These are phyloP conservation scores for Laothoe populi DNA, from an alignment of 2,888 invertebrate species.

Conservation along the genomic window DNA sequence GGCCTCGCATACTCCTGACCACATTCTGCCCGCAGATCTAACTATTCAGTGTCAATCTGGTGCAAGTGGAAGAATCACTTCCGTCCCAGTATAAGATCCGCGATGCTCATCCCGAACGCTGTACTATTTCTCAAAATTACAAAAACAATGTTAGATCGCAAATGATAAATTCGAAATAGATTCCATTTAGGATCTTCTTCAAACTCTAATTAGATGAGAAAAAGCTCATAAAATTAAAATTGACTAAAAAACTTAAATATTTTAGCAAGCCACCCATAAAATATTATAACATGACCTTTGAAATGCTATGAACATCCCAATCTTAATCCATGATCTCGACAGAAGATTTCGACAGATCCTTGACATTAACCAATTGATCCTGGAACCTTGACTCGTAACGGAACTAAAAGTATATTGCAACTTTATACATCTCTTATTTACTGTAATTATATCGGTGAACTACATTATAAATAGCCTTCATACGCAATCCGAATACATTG, in stretches of 20 bases:
- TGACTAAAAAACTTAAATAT: too few species aligned
- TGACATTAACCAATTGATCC: constrained; percentile 20
- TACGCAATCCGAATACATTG: neutral
- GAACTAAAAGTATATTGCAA: constrained; percentile 17
- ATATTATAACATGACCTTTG: neutral
- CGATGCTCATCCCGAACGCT: too few species aligned
- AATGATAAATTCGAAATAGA: too few species aligned
- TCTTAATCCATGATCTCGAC: neutral
- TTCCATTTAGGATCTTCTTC: too few species aligned
- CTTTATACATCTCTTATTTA: constrained; percentile 7
- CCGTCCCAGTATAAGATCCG: too few species aligned
- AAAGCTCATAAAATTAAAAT: too few species aligned
- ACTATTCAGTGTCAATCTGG: neutral
- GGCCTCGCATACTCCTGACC: neutral
- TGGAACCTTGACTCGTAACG: constrained; percentile 22
- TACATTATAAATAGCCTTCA: neutral
- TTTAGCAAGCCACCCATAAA: too few species aligned
- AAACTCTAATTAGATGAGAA: too few species aligned
- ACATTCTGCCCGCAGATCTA: neutral
- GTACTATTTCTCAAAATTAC: too few species aligned
- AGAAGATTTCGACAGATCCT: constrained; percentile 7
- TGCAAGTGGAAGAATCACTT: too few species aligned
- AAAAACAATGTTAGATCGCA: too few species aligned
- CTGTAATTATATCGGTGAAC: neutral
- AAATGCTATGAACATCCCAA: neutral